Conservation (phyloP, 2,797 vertebrate species). For the Orientallactaga sibirica region DNA sequence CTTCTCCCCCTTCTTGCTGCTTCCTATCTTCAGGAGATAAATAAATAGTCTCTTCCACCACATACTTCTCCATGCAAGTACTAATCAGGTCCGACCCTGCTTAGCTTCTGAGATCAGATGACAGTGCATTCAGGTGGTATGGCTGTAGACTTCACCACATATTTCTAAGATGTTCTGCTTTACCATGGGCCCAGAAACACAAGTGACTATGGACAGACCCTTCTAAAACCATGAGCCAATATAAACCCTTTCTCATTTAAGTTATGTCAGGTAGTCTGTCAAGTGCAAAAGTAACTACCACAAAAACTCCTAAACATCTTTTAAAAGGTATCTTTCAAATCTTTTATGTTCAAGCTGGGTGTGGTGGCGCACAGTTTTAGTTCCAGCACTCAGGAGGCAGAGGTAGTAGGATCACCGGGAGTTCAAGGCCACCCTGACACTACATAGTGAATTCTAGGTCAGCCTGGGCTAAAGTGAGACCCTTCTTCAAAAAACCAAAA, state of each 20-base stretch:
- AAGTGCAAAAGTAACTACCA: not conserved
- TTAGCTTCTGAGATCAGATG: too few relatives aligned
- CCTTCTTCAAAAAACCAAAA: too few relatives aligned
- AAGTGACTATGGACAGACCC: not conserved
- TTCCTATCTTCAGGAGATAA: not conserved
- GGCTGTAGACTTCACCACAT: too few relatives aligned
- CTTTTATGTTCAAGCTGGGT: not conserved
- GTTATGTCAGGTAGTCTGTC: not conserved
- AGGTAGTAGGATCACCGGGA: too few relatives aligned
- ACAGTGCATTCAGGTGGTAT: too few relatives aligned
- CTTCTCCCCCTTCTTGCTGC: not conserved
- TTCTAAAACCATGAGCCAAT: not conserved
- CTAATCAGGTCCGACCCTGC: too few relatives aligned
- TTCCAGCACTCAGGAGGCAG: too few relatives aligned
- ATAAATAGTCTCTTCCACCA: not conserved
- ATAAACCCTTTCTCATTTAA: not conserved
- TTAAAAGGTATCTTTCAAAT: conserved; percentile 52
- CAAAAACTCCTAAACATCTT: not conserved
- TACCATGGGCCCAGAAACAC: not conserved
- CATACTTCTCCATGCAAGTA: too few relatives aligned
- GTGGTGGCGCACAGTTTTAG: too few relatives aligned
- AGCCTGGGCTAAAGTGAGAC: too few relatives aligned
- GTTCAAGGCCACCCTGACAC: too few relatives aligned
- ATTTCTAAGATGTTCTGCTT: not conserved
- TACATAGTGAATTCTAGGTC: too few relatives aligned